Evolutionary conservation across 2,113 vertebrate species (phyloP), one percentile per base, ranked within the genome.

Genomic region (rabbit (Oryctolagus cuniculus)): DNA sequence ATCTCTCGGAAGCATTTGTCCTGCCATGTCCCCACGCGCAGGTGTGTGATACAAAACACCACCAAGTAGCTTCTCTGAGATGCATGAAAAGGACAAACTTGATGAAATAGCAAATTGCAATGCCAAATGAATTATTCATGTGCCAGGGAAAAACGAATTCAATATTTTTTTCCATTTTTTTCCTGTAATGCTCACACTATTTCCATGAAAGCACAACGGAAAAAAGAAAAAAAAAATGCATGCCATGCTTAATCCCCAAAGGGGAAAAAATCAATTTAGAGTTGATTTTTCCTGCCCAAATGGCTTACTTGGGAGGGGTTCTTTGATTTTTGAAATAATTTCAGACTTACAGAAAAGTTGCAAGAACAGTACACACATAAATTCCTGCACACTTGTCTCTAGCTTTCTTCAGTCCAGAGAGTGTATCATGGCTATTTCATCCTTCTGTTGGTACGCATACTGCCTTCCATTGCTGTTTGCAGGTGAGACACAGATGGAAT

Each of bases 61-160:
- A 72, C 75, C 34, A 44, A 95, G 58, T 22, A 38, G 36, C 49
- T 94, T 96, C 70, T 81, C 38, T 44, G 53, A 36, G 51, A 63
- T 75, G 70, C n/a, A 38, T 2, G 5, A 85, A 95, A 55, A 87
- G 53, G 17, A 90, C 77, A 67, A 73, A 80, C 61, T 82, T 95
- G 89, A 92, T 97, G 94, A 87, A 67, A 86, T 13, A 31, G 70
- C 34, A 93, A 25, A 91, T 49, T 78, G 44, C 69, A 95, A 55
- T 87, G 73, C n/a, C 96, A 95, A 94, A 97, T 96, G 83, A 97
- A 97, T 98, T 98, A 97, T 97, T 97, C 90, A 95, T 96, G 24
- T 29, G 3, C 96, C 13, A 1, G 89, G 86, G 96, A 91, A 98
- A 97, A 69, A 85, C 86, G 79, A 49, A 95, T 96, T 96, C 55